phyloP scores from a whole-genome alignment of 2,797 vertebrate species.

The Dendrocincla tyrannina region DNA sequence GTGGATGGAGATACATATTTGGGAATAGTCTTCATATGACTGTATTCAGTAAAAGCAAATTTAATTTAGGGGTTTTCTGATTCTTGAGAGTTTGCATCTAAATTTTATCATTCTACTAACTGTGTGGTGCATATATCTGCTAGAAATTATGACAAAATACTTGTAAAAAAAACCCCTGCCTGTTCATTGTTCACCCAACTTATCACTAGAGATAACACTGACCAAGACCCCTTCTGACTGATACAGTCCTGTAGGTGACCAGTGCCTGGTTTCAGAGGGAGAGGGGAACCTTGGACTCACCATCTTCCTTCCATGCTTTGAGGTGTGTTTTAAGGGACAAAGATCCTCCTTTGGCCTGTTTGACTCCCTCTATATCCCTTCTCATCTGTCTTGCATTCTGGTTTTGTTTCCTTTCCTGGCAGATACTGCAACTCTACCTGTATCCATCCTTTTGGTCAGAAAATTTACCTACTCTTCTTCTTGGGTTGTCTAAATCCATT shows the following conservation, averaged over 20 bases:
- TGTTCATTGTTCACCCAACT: background rate
- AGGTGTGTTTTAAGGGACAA: background rate
- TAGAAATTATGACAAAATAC: background rate
- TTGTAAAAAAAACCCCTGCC: background rate
- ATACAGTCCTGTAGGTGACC: background rate
- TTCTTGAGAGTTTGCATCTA: background rate
- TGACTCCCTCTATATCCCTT: background rate
- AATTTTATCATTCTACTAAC: background rate
- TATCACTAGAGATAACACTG: background rate
- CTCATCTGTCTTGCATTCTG: background rate
- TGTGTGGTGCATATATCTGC: background rate
- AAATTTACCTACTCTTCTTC: background rate
- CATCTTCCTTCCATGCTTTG: background rate
- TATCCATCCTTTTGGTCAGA: background rate
- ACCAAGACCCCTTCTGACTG: background rate
- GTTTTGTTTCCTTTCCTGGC: background rate
- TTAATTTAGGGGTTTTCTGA: background rate
- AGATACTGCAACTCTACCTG: background rate
- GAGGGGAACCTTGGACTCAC: background rate
- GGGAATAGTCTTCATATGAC: background rate
- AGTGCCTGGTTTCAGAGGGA: background rate
- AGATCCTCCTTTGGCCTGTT: background rate
- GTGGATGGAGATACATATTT: rapidly evolving
- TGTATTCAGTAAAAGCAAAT: background rate
- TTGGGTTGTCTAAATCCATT: background rate